Conservation (phyloP, 2,797 vertebrate genomes). For the Pseudomugil gertrudae region DNA sequence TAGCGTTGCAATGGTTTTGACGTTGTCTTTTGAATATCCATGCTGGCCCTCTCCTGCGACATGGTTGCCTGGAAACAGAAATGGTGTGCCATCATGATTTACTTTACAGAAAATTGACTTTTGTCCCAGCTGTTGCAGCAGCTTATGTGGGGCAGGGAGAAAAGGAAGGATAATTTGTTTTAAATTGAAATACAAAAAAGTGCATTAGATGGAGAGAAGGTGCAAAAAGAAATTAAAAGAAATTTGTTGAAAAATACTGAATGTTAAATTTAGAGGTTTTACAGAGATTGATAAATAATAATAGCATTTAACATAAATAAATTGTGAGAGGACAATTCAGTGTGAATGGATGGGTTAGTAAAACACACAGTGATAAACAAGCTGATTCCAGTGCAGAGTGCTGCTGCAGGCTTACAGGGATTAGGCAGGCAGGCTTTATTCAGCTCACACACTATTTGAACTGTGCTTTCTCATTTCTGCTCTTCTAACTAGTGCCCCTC, state of each 20-base stretch:
- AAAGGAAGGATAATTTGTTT: background rate
- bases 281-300: slow-evolving; percentile 37
- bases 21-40: slow-evolving; percentile 72
- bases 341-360: slow-evolving; percentile 58
- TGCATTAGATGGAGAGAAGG: slow-evolving; percentile 16
- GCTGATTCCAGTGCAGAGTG: slow-evolving; percentile 72
- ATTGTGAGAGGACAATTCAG: slow-evolving; percentile 55
- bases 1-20: slow-evolving; percentile 74
- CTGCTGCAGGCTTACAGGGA: slow-evolving; percentile 77
- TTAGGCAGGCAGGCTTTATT: slow-evolving; percentile 80
- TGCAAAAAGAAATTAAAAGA: background rate
- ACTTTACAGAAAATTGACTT: slow-evolving; percentile 63
- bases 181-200: slow-evolving; percentile 11
- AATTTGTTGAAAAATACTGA: slow-evolving; percentile 7
- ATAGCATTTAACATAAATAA: slow-evolving; percentile 44
- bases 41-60: slow-evolving; percentile 66
- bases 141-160: slow-evolving; percentile 45
- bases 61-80: slow-evolving; percentile 74
- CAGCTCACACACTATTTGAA: slow-evolving; percentile 77
- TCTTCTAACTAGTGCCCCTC: slow-evolving; percentile 49
- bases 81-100: slow-evolving; percentile 70
- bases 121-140: slow-evolving; percentile 61
- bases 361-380: slow-evolving; percentile 78
- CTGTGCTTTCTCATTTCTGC: slow-evolving; percentile 68
- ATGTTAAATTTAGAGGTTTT: slow-evolving; percentile 37